A percentile compares a stretch with the other conserved stretches of the same genome.
phyloP scores from a whole-genome alignment of 2,113 vertebrate species.

The Rhinoptilus africanus region DNA sequence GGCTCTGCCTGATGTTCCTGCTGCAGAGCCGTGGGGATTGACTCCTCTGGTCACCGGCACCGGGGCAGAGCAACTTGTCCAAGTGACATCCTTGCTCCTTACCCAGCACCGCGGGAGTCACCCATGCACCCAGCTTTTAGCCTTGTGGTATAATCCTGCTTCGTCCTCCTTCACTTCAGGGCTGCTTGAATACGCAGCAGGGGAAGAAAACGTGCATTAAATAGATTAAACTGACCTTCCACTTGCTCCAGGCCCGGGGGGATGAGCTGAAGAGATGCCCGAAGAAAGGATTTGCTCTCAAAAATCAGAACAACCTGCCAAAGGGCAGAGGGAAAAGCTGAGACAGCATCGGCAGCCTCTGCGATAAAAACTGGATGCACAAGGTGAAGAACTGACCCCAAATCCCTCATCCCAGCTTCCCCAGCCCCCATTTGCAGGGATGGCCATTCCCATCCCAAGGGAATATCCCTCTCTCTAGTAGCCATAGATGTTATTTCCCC shows the following conservation, averaged over 20 bases:
- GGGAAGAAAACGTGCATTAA: not conserved
- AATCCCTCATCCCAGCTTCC: not conserved
- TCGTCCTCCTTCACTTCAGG: not conserved
- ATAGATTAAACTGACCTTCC: not conserved
- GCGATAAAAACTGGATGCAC: not conserved
- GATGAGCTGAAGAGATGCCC: not conserved
- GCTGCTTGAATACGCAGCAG: not conserved
- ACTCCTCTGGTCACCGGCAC: not conserved
- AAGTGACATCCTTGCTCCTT: not conserved
- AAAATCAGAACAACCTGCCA: not conserved
- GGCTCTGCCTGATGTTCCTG: not conserved
- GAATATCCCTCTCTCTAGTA: not conserved
- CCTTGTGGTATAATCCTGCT: not conserved
- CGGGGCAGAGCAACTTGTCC: not conserved
- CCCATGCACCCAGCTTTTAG: not conserved
- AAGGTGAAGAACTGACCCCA: not conserved
- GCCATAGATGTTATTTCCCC: not conserved
- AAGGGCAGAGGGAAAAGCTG: not conserved
- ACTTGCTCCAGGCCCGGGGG: not conserved
- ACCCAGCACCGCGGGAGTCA: not conserved
- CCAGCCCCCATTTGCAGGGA: rapidly evolving
- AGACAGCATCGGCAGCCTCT: not conserved
- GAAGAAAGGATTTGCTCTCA: not conserved
- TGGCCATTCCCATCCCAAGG: not conserved
- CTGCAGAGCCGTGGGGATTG: not conserved